Evolutionary conservation across 2,888 invertebrate genomes (phyloP).

Genomic region (Pristionchus mayeri): DNA sequence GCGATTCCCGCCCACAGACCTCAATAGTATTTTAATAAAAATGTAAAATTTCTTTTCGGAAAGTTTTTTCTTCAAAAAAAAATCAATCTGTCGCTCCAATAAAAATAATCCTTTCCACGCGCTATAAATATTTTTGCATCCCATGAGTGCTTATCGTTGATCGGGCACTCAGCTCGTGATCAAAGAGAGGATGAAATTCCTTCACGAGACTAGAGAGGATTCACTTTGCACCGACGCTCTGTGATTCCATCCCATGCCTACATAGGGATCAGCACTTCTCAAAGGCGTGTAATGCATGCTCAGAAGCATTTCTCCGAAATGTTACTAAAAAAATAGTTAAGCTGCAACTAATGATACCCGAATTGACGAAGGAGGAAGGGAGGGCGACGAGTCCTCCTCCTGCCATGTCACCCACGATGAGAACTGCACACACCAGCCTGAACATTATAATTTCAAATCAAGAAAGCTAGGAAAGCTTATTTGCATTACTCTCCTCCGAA

Average conservation of each 20-base stretch:
- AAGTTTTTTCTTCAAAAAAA: too few species aligned
- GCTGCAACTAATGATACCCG: constrained; percentile 50
- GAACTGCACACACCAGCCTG: constrained; percentile 59
- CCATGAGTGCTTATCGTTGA: background rate
- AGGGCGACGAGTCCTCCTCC: constrained; percentile 66
- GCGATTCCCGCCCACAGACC: constrained; percentile 51
- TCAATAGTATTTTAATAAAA: background rate
- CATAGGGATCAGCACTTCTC: too few species aligned
- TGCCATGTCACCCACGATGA: constrained; percentile 64
- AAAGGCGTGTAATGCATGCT: too few species aligned
- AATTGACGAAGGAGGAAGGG: constrained; percentile 58
- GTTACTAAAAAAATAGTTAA: too few species aligned
- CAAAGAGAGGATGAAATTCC: background rate
- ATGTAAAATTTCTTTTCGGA: too few species aligned
- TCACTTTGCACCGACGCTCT: too few species aligned
- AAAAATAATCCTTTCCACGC: background rate
- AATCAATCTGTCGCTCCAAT: background rate
- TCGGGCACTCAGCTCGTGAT: background rate
- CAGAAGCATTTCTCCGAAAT: too few species aligned
- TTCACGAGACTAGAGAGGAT: constrained; percentile 17
- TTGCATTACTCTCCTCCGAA: too few species aligned
- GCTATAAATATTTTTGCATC: constrained; percentile 22
- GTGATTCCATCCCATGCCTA: too few species aligned
- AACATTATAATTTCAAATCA: too few species aligned
- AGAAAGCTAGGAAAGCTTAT: too few species aligned